phyloP scores from a whole-genome alignment of 2,888 invertebrate genomes.

The Andrena chrysosceles region DNA sequence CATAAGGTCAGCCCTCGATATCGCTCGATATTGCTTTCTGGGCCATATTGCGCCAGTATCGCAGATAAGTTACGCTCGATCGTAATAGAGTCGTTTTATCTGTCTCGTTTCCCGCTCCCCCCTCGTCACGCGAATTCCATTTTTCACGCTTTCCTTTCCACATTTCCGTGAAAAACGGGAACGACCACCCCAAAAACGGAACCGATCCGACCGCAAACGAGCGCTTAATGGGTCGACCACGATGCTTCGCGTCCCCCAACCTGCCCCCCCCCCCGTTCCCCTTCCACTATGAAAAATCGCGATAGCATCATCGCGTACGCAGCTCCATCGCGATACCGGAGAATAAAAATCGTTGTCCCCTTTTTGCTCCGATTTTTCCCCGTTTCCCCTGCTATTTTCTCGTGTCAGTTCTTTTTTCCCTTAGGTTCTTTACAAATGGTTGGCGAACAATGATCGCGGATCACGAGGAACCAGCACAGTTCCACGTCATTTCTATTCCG shows the following conservation, averaged over 20 bases:
- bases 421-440: slow-evolving; percentile 19
- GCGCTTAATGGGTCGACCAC: slow-evolving; percentile 56
- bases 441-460: slow-evolving; percentile 40
- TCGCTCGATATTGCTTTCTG: slow-evolving; percentile 57
- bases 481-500: slow-evolving; percentile 37
- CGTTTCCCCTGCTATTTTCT: background rate
- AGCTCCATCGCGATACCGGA: slow-evolving; percentile 41
- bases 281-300: slow-evolving; percentile 56
- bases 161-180: slow-evolving; percentile 30
- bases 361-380: slow-evolving; percentile 36
- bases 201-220: slow-evolving; percentile 46
- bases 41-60: slow-evolving; percentile 65
- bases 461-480: slow-evolving; percentile 24
- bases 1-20: slow-evolving; percentile 66
- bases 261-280: slow-evolving; percentile 10
- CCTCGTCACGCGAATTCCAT: slow-evolving; percentile 26
- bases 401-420: background rate
- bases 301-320: slow-evolving; percentile 48
- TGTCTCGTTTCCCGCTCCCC: slow-evolving; percentile 1
- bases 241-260: slow-evolving; percentile 25
- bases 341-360: slow-evolving; percentile 14
- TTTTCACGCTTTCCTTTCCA: slow-evolving; percentile 51
- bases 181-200: slow-evolving; percentile 14
- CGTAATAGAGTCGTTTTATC: slow-evolving; percentile 49
- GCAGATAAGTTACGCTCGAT: slow-evolving; percentile 51